A percentile compares a stretch with the other conserved stretches of the same genome.
These are phyloP conservation scores for Drosophila pachea DNA, from an alignment of 1,140 invertebrate species.

Conservation along the genomic window DNA sequence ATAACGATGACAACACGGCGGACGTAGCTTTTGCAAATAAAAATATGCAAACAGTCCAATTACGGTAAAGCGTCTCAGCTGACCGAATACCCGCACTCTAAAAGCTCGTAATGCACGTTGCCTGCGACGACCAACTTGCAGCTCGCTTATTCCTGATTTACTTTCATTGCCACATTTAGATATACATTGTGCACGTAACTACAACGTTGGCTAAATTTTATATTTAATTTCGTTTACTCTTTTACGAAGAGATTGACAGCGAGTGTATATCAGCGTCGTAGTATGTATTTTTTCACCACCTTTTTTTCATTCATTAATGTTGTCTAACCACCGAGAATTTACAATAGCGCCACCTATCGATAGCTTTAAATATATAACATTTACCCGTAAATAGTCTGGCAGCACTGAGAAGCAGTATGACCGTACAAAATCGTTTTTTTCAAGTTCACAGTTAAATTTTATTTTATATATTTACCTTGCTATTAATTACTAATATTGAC, in stretches of 20 bases:
- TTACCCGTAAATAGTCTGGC: constrained; percentile 11
- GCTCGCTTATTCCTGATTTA: neutral
- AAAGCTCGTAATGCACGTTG: neutral
- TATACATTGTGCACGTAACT: neutral
- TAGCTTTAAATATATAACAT: constrained; percentile 10
- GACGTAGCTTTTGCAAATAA: constrained; percentile 38
- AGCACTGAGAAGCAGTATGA: constrained; percentile 19
- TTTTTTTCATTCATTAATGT: constrained; percentile 7
- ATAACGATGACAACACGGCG: constrained; percentile 59
- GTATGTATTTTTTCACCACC: neutral
- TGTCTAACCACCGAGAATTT: constrained; percentile 10
- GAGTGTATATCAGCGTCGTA: neutral
- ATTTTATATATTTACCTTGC: neutral
- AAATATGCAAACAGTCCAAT: constrained; percentile 17
- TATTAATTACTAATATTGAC: too few relatives aligned
- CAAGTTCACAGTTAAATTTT: neutral
- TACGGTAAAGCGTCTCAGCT: constrained; percentile 36
- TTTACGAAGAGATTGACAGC: neutral
- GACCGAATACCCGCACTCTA: constrained; percentile 24
- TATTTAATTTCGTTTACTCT: neutral
- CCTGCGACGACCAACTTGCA: neutral
- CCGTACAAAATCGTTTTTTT: neutral
- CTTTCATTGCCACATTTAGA: neutral
- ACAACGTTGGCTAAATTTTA: neutral
- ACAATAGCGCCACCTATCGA: constrained; percentile 17